Evolutionary conservation across 2,797 vertebrate species (phyloP).

Genomic region (Enteromius afrohamiltoni): DNA sequence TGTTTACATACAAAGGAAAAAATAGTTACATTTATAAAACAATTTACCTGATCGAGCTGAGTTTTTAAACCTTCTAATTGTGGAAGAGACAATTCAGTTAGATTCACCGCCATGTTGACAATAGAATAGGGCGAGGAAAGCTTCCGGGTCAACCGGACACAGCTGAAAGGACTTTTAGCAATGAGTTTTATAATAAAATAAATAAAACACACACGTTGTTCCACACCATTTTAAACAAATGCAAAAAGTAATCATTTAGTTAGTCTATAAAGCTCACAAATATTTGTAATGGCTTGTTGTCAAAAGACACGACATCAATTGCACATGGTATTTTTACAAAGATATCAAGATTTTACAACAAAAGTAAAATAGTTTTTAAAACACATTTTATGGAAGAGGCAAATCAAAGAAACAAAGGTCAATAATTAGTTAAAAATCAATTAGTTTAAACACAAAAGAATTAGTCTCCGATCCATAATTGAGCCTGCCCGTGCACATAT

Average conservation of each 20-base stretch:
- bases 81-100: constrained; percentile 86
- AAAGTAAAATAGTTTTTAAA: neutral
- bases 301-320: neutral
- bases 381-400: neutral
- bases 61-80: constrained; percentile 90
- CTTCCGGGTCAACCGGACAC: constrained; percentile 55
- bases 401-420: neutral
- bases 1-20: neutral
- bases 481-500: too few relatives aligned
- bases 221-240: neutral
- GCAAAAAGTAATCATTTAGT: neutral
- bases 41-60: constrained; percentile 88
- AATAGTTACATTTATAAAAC: neutral
- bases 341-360: neutral
- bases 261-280: neutral
- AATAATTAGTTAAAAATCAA: neutral
- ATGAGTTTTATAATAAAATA: neutral
- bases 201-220: neutral
- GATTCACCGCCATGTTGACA: constrained; percentile 85
- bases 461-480: neutral
- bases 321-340: neutral
- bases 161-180: neutral
- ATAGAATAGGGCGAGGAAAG: neutral
- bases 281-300: neutral
- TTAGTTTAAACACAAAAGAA: neutral